Evolutionary conservation across 2,888 invertebrate species (phyloP).

Genomic region (Aphelenchoides bicaudatus): DNA sequence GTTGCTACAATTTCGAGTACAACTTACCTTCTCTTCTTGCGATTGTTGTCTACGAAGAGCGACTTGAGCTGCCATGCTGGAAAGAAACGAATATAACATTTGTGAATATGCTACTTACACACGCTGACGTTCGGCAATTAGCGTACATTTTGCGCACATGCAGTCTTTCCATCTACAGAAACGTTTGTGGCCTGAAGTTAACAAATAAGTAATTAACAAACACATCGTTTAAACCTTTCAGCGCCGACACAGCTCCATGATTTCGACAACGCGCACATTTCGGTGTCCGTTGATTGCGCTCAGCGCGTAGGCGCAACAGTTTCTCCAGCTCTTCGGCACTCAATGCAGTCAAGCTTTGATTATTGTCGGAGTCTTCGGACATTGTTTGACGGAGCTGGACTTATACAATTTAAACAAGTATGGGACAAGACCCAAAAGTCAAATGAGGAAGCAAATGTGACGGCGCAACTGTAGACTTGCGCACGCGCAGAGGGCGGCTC

Average conservation of each 20-base stretch:
- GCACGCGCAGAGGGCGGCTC: not conserved
- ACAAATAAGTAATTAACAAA: not conserved
- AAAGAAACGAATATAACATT: no score
- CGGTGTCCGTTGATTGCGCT: constrained; percentile 67
- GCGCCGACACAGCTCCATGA: constrained; percentile 91
- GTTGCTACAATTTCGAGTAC: no score
- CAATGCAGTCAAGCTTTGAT: constrained; percentile 10
- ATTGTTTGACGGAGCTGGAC: not conserved
- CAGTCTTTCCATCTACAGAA: constrained; percentile 65
- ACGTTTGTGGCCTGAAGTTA: constrained; percentile 51
- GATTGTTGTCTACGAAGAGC: constrained; percentile 90
- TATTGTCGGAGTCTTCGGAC: not conserved
- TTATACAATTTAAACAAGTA: no score
- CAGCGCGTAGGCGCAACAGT: constrained; percentile 31
- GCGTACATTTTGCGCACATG: constrained; percentile 92
- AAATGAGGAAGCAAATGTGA: not conserved
- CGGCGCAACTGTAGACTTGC: not conserved
- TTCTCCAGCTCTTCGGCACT: constrained; percentile 31
- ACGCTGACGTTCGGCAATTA: constrained; percentile 91
- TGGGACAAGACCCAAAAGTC: no score
- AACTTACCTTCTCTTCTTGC: constrained; percentile 89
- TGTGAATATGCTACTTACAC: no score
- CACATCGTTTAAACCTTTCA: constrained; percentile 67
- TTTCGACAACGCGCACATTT: constrained; percentile 95
- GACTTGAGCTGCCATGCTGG: constrained; percentile 98